Evolutionary conservation across 2,797 vertebrate genomes (phyloP).

Genomic region (Peromyscus aztecus): DNA sequence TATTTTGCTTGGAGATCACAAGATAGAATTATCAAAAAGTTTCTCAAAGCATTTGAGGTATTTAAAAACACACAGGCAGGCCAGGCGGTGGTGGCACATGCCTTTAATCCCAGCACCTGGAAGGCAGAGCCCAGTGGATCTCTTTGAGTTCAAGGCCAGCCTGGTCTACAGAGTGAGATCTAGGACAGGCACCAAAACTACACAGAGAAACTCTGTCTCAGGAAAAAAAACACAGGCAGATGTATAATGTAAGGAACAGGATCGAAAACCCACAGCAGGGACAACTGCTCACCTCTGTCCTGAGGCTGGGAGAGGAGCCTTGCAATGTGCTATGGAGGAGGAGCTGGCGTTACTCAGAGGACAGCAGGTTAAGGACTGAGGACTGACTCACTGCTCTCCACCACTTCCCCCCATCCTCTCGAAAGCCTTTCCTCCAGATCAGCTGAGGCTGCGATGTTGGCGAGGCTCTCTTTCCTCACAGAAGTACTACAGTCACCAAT

Average conservation of each 20-base stretch:
- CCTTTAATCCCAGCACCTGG: too few species aligned
- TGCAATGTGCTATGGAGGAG: neutral
- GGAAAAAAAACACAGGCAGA: accelerated
- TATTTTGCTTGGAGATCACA: neutral
- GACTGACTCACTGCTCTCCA: accelerated
- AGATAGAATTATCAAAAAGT: neutral
- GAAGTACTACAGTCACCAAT: neutral
- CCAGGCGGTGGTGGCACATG: too few species aligned
- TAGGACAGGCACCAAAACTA: too few species aligned
- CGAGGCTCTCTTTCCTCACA: neutral
- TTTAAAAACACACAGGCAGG: neutral
- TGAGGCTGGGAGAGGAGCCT: neutral
- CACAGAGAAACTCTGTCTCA: too few species aligned
- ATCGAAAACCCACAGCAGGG: neutral
- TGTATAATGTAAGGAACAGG: neutral
- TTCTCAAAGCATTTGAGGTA: neutral
- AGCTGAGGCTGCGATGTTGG: too few species aligned
- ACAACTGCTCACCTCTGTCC: neutral
- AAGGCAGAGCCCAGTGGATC: too few species aligned
- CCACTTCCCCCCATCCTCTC: neutral
- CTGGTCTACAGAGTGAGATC: too few species aligned
- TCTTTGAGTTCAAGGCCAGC: too few species aligned
- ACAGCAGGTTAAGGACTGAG: neutral
- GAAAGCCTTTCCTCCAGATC: neutral
- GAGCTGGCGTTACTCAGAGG: neutral